Percentiles rank a stretch among this genome's conserved stretches.
These are phyloP conservation scores for Simalia tracyae DNA, from an alignment of 2,797 vertebrate species.

Conservation along the genomic window DNA sequence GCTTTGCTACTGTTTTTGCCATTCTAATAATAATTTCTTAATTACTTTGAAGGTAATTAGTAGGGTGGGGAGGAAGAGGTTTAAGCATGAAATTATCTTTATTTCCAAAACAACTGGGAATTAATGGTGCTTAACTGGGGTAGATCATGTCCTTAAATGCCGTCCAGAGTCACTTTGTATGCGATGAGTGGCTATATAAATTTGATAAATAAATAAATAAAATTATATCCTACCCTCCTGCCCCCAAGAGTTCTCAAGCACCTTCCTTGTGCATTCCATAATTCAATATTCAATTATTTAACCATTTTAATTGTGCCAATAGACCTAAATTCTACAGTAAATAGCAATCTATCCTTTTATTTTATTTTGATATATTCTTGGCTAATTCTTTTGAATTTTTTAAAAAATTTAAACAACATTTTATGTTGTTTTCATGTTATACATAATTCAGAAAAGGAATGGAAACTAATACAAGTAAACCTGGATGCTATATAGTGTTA, in stretches of 20 bases:
- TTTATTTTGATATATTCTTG: not conserved
- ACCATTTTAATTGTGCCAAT: not conserved
- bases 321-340: not conserved
- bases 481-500: not conserved
- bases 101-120: not conserved
- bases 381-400: not conserved
- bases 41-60: not conserved
- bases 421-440: not conserved
- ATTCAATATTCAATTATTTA: not conserved
- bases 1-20: not conserved
- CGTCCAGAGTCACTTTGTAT: not conserved
- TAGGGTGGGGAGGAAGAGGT: not conserved
- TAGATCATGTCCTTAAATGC: not conserved
- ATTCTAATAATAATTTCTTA: not conserved
- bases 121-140: not conserved
- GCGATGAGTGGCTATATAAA: not conserved
- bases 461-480: not conserved
- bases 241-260: not conserved
- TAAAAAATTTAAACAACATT: not conserved
- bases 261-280: too few species aligned
- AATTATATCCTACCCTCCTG: not conserved
- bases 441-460: not conserved
- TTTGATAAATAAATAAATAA: not conserved
- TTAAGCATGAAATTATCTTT: not conserved
- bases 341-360: not conserved